Evolutionary conservation across 2,888 invertebrate species (phyloP), one percentile per base, ranked within the genome.

Genomic region (Brachyopa scutellaris): DNA sequence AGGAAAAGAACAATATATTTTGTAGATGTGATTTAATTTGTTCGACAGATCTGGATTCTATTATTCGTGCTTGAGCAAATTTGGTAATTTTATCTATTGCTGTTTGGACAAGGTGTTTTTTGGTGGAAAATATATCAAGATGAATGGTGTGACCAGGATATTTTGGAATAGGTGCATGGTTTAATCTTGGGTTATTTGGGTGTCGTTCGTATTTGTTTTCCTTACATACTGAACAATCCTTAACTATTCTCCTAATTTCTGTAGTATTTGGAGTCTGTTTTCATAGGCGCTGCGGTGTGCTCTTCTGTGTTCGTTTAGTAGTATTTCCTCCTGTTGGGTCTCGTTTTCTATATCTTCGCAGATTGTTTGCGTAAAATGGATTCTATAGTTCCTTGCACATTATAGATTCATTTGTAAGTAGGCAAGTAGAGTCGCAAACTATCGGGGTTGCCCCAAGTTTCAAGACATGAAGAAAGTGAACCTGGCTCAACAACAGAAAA

Each of bases 81-180:
- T 78, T 73, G 0, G 59, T 40, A 6, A 74, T 40, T 53, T 84
- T 84, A 49, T 84, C 66, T 19, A 69, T 47, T 7, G 77, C 76
- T 4, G 67, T 76, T n/a, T 66, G 11, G n/a, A 59, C 59, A 7
- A 66, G 26, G 11, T 57, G 26, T 40, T 40, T 45, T 17, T 82
- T 15, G 7, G 64, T 40, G 15, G 67, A 55, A 45, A 36, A 62
- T n/a, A 77, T 83, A 23, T 73, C 77, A 1, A 83, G 61, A 40
- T 77, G 77, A 0, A 77, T 5, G 3, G 42, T 67, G 13, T 82
- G 64, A 8, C 55, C 66, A 8, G 72, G 76, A 21, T 73, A 59
- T 17, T 51, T 47, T 17, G 74, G 74, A 8, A 74, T 59, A 4
- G 64, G 74, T 4, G 55, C 7, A 7, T 45, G 59, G 13, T 53